Evolutionary conservation across 2,113 vertebrate genomes (phyloP).

Genomic region (Noturus placidus): DNA sequence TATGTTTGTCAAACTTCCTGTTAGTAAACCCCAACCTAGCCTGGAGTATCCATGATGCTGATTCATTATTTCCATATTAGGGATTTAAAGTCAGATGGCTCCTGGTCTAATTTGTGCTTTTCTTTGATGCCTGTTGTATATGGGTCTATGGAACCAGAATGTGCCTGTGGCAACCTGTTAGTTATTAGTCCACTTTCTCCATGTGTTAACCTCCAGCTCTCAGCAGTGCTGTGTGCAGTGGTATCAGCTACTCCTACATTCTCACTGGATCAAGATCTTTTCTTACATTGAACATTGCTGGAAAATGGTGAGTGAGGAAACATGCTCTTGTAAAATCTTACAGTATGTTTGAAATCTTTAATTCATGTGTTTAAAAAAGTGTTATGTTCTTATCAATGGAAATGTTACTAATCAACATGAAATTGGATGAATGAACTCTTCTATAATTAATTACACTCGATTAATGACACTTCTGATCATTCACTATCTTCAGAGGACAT

Average conservation of each 20-base stretch:
- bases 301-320: background rate
- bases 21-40: background rate
- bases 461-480: background rate
- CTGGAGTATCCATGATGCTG: background rate
- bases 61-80: background rate
- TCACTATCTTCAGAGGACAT: background rate
- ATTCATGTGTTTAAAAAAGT: background rate
- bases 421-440: background rate
- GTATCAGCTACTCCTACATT: background rate
- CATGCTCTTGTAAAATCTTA: background rate
- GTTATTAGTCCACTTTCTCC: slow-evolving; percentile 11
- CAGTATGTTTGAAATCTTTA: too few species aligned
- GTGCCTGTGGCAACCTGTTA: background rate
- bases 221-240: background rate
- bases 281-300: background rate
- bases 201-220: slow-evolving; percentile 1
- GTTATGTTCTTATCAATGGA: background rate
- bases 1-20: background rate
- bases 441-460: background rate
- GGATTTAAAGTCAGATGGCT: background rate
- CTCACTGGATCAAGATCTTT: too few species aligned
- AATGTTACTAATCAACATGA: background rate
- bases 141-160: background rate
- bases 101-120: background rate
- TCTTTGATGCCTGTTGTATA: background rate